A percentile compares a stretch with the other conserved stretches of the same genome.
phyloP scores from a whole-genome alignment of 2,113 vertebrate genomes.

The Neotoma lepida region DNA sequence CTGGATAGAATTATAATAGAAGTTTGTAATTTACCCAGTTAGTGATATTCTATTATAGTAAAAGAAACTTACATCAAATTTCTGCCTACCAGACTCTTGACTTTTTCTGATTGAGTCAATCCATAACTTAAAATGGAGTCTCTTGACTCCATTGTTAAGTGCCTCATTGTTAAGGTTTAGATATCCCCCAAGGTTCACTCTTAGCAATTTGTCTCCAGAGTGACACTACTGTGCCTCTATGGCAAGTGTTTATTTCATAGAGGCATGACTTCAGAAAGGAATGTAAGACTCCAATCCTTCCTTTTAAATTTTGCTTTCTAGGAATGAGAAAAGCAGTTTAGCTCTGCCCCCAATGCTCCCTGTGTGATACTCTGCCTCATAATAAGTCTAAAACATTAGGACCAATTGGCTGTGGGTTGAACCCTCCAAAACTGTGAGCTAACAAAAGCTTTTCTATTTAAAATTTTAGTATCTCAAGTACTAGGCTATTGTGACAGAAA shows the following conservation, averaged over 20 bases:
- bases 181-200: not conserved
- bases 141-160: not conserved
- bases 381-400: not conserved
- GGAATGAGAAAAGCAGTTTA: not conserved
- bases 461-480: not conserved
- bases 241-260: not conserved
- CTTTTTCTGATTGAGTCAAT: not conserved
- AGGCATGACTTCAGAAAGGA: not conserved
- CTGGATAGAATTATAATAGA: not conserved
- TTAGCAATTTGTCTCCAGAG: not conserved
- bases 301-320: not conserved
- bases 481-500: not conserved
- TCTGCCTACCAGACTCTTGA: slow-evolving; percentile 12
- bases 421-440: not conserved
- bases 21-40: not conserved
- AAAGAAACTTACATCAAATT: not conserved
- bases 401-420: too few relatives aligned
- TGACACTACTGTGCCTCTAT: too few relatives aligned
- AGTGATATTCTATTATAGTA: not conserved
- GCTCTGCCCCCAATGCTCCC: not conserved
- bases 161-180: not conserved
- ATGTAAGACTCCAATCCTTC: not conserved
- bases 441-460: not conserved
- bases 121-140: not conserved
- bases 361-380: not conserved